phyloP scores from a whole-genome alignment of 2,888 invertebrate species.

The Acleris cristana region DNA sequence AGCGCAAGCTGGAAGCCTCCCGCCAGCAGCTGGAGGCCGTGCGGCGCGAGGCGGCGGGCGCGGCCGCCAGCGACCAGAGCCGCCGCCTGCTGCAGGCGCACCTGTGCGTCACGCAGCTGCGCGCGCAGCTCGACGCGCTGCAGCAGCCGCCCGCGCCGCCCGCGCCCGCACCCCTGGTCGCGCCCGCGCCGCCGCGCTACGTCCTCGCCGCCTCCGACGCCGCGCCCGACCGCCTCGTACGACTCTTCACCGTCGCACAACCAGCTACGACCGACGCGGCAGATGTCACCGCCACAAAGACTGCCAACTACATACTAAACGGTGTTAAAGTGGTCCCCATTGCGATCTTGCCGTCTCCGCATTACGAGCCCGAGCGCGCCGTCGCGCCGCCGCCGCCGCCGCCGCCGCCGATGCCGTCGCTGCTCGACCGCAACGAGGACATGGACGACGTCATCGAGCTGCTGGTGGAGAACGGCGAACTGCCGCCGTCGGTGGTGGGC shows the following conservation, averaged over 20 bases:
- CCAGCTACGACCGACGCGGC: slow-evolving; percentile 46
- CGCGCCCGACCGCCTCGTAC: slow-evolving; percentile 61
- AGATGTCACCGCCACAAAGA: slow-evolving; percentile 53
- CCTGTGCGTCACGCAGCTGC: slow-evolving; percentile 73
- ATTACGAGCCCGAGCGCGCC: slow-evolving; percentile 68
- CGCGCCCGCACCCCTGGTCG: slow-evolving; percentile 71
- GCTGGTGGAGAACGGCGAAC: slow-evolving; percentile 95
- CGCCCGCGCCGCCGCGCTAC: slow-evolving; percentile 77
- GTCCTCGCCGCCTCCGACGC: slow-evolving; percentile 59
- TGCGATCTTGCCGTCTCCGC: slow-evolving; percentile 74
- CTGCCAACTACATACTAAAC: slow-evolving; percentile 84
- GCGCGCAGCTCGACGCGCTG: slow-evolving; percentile 86
- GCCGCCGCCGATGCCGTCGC: slow-evolving; percentile 59
- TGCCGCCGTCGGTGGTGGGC: slow-evolving; percentile 93
- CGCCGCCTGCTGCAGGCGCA: slow-evolving; percentile 86
- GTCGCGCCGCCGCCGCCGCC: slow-evolving; percentile 64
- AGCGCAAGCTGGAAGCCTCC: slow-evolving; percentile 90
- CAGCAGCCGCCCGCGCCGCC: slow-evolving; percentile 72
- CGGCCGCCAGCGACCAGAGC: slow-evolving; percentile 75
- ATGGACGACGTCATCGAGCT: slow-evolving; percentile 97
- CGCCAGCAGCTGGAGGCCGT: slow-evolving; percentile 90
- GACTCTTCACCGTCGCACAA: slow-evolving; percentile 67
- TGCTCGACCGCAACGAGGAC: slow-evolving; percentile 65
- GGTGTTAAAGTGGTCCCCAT: slow-evolving; percentile 83
- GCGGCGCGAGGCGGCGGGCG: slow-evolving; percentile 83